Percentiles rank a stretch among this genome's conserved stretches.
Evolutionary conservation across 2,113 vertebrate genomes (phyloP).

Genomic region (Indri indri): DNA sequence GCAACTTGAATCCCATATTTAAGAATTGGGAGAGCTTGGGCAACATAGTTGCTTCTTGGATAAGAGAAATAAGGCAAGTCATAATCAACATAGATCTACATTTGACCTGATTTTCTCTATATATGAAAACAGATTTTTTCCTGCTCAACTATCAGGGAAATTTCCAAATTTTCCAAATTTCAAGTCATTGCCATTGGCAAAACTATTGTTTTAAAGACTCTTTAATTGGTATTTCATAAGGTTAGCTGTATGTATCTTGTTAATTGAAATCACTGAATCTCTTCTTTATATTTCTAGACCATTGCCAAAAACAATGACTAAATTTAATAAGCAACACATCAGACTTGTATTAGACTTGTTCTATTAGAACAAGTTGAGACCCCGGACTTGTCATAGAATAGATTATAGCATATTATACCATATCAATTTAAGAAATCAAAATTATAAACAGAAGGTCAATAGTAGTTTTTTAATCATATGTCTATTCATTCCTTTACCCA

Average conservation of each 20-base stretch:
- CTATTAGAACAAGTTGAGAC: constrained; percentile 11
- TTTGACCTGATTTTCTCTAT: not conserved
- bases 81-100: not conserved
- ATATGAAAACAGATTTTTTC: not conserved
- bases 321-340: not conserved
- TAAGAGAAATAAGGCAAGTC: not conserved
- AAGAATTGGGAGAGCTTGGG: not conserved
- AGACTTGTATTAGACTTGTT: not conserved
- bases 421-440: constrained; percentile 17
- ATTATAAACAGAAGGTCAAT: not conserved
- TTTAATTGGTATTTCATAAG: not conserved
- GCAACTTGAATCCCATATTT: not conserved
- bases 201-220: not conserved
- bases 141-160: not conserved
- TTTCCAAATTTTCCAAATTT: constrained; percentile 12
- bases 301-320: constrained; percentile 16
- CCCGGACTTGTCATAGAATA: not conserved
- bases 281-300: not conserved
- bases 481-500: not conserved
- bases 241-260: not conserved
- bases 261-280: constrained; percentile 32
- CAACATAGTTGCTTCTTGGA: not conserved
- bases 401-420: not conserved
- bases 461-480: not conserved
- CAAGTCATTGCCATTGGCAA: constrained; percentile 5